Evolutionary conservation across 2,888 invertebrate species (phyloP).

Genomic region (Agrotis ipsilon): DNA sequence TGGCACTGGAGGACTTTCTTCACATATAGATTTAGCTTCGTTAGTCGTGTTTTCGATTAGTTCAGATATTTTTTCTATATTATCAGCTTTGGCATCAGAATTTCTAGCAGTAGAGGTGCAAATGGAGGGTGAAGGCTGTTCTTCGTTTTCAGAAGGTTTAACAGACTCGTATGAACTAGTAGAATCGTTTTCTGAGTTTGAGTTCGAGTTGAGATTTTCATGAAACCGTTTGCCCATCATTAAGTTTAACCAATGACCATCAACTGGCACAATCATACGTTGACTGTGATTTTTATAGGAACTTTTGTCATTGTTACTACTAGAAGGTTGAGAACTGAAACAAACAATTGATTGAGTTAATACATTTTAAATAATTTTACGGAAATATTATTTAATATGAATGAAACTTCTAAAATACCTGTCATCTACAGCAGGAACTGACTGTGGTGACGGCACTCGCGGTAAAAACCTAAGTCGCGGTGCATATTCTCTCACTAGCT

Average conservation of each 20-base stretch:
- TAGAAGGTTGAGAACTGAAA: slow-evolving; percentile 87
- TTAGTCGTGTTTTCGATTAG: slow-evolving; percentile 75
- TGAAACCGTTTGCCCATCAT: slow-evolving; percentile 92
- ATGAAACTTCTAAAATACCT: slow-evolving; percentile 69
- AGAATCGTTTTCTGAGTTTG: slow-evolving; percentile 89
- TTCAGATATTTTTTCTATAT: slow-evolving; percentile 79
- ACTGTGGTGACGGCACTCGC: slow-evolving; percentile 77
- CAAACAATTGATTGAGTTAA: slow-evolving; percentile 33
- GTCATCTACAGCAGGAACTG: slow-evolving; percentile 76
- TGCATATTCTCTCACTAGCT: slow-evolving; percentile 82
- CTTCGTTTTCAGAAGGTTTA: slow-evolving; percentile 85
- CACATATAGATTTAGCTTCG: slow-evolving; percentile 76
- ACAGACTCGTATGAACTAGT: slow-evolving; percentile 90
- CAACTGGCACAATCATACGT: slow-evolving; percentile 90
- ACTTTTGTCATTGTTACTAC: slow-evolving; percentile 88
- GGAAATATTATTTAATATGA: background rate
- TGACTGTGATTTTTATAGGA: slow-evolving; percentile 86
- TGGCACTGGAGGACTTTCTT: slow-evolving; percentile 81
- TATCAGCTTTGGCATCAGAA: slow-evolving; percentile 87
- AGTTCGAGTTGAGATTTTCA: slow-evolving; percentile 87
- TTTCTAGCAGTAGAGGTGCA: slow-evolving; percentile 80
- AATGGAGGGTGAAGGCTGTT: slow-evolving; percentile 92
- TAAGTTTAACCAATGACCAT: slow-evolving; percentile 91
- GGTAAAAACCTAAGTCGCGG: slow-evolving; percentile 85
- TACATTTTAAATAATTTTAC: background rate